Evolutionary conservation across 2,113 vertebrate genomes (phyloP), one percentile per base, ranked within the genome.

Genomic region (Ceyx melanurus): DNA sequence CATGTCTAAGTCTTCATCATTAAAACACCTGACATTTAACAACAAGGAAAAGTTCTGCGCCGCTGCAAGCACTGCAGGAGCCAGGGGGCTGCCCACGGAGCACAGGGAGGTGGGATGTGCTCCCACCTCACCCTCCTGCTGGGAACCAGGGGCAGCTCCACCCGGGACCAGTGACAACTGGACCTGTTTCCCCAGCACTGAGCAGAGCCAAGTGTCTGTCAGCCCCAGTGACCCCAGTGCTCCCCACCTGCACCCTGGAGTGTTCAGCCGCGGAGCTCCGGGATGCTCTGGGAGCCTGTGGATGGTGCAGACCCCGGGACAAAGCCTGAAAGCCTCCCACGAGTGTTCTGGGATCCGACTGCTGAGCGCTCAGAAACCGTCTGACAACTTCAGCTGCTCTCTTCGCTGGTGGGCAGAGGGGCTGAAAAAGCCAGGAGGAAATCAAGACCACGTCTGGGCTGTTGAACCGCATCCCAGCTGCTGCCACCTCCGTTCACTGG

Each of bases 51-150:
- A 0, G 13, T 50, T 54, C 50, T 70, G 67, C 67, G 57, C 45
- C 0, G 0, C 67, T 62, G 13, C 4, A 5, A 67, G 2, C 35
- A 7, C 5, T 0, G 2, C 2, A 22, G 53, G 54, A 7, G 1
- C 15, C 7, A 37, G 28, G 54, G 83, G 74, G 28, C 33, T 3
- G 16, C 77, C 76, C 78, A 13, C 13, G 64, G 65, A 74, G 28
- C 61, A 1, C 35, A 18, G 64, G 61, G 61, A 29, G 15, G 1
- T 1, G 74, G 23, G 78, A 37, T 2, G 26, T 11, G 14, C 2
- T 9, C 58, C 28, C 33, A 20, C 51, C 87, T 50, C 56, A 15
- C 82, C 58, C 8, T 72, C 72, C 81, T 9, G 60, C 29, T 15
- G 62, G 4, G 11, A 5, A 10, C 29, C 7, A 0, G 53, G 19